Conservation (phyloP, 2,113 vertebrate species). For the Gallinago paraguaiae region DNA sequence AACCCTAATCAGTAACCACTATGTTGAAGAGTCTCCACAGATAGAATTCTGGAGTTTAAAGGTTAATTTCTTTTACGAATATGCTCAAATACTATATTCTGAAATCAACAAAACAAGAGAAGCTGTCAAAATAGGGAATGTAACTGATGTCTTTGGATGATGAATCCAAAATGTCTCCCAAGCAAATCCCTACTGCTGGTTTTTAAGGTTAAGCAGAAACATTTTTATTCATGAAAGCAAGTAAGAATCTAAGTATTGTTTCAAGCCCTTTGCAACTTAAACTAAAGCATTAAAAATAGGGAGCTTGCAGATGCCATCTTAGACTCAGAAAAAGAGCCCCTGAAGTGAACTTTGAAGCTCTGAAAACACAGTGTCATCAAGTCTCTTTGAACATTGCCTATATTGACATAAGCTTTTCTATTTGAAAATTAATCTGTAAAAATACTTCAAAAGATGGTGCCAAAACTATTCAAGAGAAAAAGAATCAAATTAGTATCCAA, state of each 20-base stretch:
- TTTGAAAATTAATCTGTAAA: constrained; percentile 60
- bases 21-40: background rate
- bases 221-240: constrained; percentile 55
- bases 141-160: background rate
- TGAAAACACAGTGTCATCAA: constrained; percentile 39
- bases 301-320: constrained; percentile 19
- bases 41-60: background rate
- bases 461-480: background rate
- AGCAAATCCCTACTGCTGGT: constrained; percentile 17
- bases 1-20: background rate
- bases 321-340: background rate
- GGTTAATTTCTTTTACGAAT: background rate
- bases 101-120: background rate
- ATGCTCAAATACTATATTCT: background rate
- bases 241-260: constrained; percentile 16
- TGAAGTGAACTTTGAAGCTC: constrained; percentile 30
- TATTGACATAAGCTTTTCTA: constrained; percentile 26
- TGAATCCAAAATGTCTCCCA: constrained; percentile 18
- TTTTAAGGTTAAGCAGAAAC: constrained; percentile 44
- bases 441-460: background rate
- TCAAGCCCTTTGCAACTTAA: constrained; percentile 25
- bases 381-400: background rate
- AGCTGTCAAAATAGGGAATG: background rate
- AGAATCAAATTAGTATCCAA: background rate
- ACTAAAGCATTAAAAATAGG: constrained; percentile 49